Evolutionary conservation across 2,888 invertebrate species (phyloP).

Genomic region (Xylota sylvarum): DNA sequence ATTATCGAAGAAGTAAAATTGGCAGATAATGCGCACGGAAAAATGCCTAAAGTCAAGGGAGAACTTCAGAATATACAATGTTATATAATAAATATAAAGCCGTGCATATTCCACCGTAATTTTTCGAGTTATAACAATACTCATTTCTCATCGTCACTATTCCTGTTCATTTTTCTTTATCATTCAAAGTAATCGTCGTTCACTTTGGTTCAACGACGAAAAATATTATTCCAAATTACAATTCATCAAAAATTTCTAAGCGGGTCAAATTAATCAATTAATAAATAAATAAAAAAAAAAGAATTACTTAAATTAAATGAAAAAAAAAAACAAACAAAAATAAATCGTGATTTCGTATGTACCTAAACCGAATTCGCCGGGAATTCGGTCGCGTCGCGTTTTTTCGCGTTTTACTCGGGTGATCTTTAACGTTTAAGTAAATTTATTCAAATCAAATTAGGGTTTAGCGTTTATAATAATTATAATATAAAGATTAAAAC

Average conservation of each 20-base stretch:
- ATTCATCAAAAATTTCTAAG: slow-evolving; percentile 36
- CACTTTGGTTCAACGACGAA: neutral
- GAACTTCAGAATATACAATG: no score
- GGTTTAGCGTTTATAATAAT: slow-evolving; percentile 77
- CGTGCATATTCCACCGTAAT: no score
- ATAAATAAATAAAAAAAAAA: slow-evolving; percentile 25
- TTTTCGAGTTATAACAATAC: no score
- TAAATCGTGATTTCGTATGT: slow-evolving; percentile 85
- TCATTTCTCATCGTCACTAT: neutral
- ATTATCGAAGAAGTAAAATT: no score
- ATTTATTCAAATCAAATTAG: slow-evolving; percentile 78
- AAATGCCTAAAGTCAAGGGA: no score
- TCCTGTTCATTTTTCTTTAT: neutral
- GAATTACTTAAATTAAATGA: slow-evolving; percentile 37
- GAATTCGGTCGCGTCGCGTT: slow-evolving; percentile 85
- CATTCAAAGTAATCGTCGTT: neutral
- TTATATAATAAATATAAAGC: no score
- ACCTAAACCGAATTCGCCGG: slow-evolving; percentile 85
- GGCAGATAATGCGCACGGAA: no score
- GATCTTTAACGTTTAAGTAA: slow-evolving; percentile 83
- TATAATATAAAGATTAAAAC: slow-evolving; percentile 71
- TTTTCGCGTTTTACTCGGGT: slow-evolving; percentile 84
- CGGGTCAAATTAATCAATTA: slow-evolving; percentile 28
- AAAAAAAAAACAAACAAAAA: slow-evolving; percentile 74
- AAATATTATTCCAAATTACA: slow-evolving; percentile 1